These are phyloP conservation scores for Chalcosyrphus nemorum DNA, from an alignment of 2,888 invertebrate species.

Conservation along the genomic window DNA sequence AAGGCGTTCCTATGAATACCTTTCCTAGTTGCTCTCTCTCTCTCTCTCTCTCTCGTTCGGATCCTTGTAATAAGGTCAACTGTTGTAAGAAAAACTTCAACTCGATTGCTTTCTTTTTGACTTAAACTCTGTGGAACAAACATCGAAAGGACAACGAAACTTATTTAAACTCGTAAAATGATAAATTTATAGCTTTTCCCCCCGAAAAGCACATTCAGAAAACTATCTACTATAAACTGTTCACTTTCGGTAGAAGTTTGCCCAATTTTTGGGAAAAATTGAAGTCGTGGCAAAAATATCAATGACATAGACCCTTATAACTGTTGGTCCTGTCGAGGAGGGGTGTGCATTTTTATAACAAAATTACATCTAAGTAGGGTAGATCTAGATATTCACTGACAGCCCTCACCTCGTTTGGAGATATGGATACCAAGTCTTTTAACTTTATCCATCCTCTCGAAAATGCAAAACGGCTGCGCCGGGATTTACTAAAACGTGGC, in stretches of 20 bases:
- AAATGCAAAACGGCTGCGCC: conserved; percentile 62
- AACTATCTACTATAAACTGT: conserved; percentile 46
- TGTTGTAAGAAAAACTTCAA: not conserved
- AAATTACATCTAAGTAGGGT: conserved; percentile 6
- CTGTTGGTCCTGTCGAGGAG: conserved; percentile 8
- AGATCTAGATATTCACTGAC: not conserved
- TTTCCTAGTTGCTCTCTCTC: too few relatives aligned
- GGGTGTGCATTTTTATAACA: conserved; percentile 14
- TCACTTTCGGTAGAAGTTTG: conserved; percentile 45
- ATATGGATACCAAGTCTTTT: too few relatives aligned
- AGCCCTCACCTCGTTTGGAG: not conserved
- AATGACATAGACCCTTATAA: conserved; percentile 27
- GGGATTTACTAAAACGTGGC: conserved; percentile 34
- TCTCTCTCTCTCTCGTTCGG: too few relatives aligned
- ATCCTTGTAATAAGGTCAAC: not conserved
- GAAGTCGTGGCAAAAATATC: conserved; percentile 64
- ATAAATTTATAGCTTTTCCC: conserved; percentile 51
- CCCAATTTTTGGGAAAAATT: conserved; percentile 59
- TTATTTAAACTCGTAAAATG: conserved; percentile 43
- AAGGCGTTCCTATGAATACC: too few relatives aligned
- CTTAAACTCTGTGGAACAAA: not conserved
- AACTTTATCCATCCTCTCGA: conserved; percentile 52
- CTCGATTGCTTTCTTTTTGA: not conserved
- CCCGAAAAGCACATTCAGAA: conserved; percentile 22
- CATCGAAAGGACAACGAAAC: conserved; percentile 5